phyloP scores from a whole-genome alignment of 1,140 invertebrate genomes.

The Bathynomus jamesi region DNA sequence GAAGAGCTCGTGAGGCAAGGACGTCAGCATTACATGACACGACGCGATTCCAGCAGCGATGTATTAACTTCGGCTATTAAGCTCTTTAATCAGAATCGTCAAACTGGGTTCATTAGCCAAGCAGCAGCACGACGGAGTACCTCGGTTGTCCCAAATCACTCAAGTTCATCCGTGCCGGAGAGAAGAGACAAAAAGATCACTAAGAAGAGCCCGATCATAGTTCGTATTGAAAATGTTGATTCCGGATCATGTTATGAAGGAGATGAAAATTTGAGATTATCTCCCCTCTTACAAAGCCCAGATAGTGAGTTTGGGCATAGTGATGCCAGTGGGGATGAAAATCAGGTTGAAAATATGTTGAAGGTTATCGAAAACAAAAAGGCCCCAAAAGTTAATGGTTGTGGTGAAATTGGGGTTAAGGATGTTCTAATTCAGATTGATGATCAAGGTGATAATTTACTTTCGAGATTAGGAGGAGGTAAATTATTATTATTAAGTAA shows the following conservation, averaged over 20 bases:
- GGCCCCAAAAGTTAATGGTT: too few species aligned
- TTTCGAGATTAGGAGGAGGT: too few species aligned
- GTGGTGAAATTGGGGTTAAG: too few species aligned
- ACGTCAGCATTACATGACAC: constrained; percentile 28
- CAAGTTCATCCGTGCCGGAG: not conserved
- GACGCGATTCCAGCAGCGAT: constrained; percentile 26
- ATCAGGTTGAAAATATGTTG: too few species aligned
- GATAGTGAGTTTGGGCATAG: too few species aligned
- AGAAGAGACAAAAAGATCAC: not conserved
- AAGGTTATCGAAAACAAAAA: too few species aligned
- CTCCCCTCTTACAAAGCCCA: too few species aligned
- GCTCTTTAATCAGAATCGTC: constrained; percentile 9
- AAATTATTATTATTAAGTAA: too few species aligned
- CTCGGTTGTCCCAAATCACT: too few species aligned
- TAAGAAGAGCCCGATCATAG: not conserved
- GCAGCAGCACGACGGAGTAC: not conserved
- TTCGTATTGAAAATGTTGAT: not conserved
- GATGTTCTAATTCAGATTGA: too few species aligned
- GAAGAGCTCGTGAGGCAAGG: constrained; percentile 31
- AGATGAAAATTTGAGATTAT: not conserved
- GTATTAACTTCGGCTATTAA: constrained; percentile 15
- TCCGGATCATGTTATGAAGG: not conserved
- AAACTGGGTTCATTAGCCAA: not conserved
- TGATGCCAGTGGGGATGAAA: too few species aligned
- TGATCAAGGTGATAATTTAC: too few species aligned